phyloP scores from a whole-genome alignment of 30 jellyfish, hydroid and myxozoan genomes.

The Aurelia coerulea region DNA sequence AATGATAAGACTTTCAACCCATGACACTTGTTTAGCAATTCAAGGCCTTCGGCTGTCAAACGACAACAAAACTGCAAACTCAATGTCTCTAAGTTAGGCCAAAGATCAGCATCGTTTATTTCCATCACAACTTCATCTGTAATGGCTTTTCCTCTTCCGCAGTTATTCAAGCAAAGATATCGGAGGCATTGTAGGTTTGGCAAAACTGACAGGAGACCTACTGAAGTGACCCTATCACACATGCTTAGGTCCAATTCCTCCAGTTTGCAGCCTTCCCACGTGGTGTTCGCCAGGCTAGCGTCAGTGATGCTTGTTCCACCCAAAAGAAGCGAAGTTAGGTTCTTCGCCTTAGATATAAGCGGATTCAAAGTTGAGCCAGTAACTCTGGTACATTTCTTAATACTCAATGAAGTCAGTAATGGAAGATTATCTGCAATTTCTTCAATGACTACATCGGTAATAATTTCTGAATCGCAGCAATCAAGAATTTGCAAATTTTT shows the following conservation, averaged over 20 bases:
- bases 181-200: slow-evolving; percentile 27
- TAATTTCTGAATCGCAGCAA: slow-evolving; percentile 39
- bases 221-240: slow-evolving; percentile 32
- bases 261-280: slow-evolving; percentile 31
- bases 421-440: slow-evolving; percentile 33
- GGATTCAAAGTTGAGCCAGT: slow-evolving; percentile 38
- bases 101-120: background rate
- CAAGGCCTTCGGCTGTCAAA: slow-evolving; percentile 10
- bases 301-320: slow-evolving; percentile 51
- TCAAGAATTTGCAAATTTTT: slow-evolving; percentile 41
- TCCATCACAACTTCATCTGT: slow-evolving; percentile 39
- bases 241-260: slow-evolving; percentile 66
- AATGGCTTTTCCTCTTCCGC: slow-evolving; percentile 70
- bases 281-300: slow-evolving; percentile 12
- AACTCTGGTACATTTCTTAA: slow-evolving; percentile 22
- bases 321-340: slow-evolving; percentile 37
- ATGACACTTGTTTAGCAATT: slow-evolving; percentile 14
- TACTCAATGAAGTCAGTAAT: slow-evolving; percentile 13
- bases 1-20: slow-evolving; percentile 40
- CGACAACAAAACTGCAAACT: slow-evolving; percentile 55
- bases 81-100: slow-evolving; percentile 36
- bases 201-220: slow-evolving; percentile 9
- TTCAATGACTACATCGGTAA: slow-evolving; percentile 19
- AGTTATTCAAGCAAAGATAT: slow-evolving; percentile 32
- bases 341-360: background rate